These are phyloP conservation scores for Toxotes jaculatrix DNA, from an alignment of 2,113 vertebrate species.

Conservation along the genomic window DNA sequence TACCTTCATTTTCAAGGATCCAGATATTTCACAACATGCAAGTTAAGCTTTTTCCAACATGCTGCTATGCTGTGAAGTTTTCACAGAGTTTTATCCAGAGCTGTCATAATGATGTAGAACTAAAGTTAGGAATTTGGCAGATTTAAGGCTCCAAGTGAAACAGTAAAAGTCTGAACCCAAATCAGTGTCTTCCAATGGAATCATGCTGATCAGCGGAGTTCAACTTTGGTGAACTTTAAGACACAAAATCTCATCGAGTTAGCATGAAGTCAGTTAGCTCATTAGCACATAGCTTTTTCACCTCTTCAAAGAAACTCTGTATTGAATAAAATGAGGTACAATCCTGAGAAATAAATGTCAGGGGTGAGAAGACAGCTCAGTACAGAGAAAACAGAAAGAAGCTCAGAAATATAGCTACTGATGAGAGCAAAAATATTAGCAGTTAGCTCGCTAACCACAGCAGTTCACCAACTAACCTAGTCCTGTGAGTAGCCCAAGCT, in stretches of 20 bases:
- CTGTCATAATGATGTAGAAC: not conserved
- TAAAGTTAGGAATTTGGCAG: not conserved
- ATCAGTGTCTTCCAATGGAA: not conserved
- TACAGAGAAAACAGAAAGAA: not conserved
- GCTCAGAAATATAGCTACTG: not conserved
- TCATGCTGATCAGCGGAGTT: not conserved
- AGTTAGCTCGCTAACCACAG: not conserved
- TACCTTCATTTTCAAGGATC: not conserved
- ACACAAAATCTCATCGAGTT: too few relatives aligned
- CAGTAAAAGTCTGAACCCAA: too few relatives aligned
- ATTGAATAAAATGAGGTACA: not conserved
- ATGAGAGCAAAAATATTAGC: not conserved
- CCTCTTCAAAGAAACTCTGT: not conserved
- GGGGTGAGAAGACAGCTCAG: not conserved
- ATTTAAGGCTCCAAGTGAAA: not conserved
- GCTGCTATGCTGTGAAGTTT: not conserved
- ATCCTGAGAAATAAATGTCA: not conserved
- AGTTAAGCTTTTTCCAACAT: conserved; percentile 1
- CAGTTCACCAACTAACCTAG: not conserved
- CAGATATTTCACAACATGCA: not conserved
- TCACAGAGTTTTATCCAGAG: not conserved
- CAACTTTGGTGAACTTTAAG: not conserved
- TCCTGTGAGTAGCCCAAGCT: not conserved
- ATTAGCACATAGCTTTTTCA: not conserved
- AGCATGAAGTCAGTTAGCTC: not conserved